Evolutionary conservation across 2,888 invertebrate species (phyloP).

Genomic region (Pseudococcus viburni): DNA sequence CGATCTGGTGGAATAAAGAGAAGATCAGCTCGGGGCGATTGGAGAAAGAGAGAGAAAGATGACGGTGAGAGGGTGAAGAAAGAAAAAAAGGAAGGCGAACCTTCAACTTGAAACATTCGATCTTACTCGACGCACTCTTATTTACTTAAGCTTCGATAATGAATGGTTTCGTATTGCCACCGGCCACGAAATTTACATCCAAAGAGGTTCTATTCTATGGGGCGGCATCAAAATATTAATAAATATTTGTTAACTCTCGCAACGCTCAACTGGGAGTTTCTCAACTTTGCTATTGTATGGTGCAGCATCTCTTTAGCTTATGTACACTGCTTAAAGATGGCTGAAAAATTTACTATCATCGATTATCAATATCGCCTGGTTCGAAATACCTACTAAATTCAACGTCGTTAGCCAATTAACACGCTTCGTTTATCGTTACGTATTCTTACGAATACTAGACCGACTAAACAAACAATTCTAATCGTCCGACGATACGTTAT

Average conservation of each 20-base stretch:
- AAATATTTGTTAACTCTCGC: constrained; percentile 60
- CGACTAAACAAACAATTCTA: not conserved
- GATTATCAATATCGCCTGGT: not conserved
- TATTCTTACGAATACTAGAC: not conserved
- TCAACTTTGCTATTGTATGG: constrained; percentile 4
- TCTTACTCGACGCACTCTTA: constrained; percentile 54
- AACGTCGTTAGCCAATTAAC: constrained; percentile 17
- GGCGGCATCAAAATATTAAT: constrained; percentile 63
- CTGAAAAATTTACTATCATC: constrained; percentile 3
- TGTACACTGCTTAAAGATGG: constrained; percentile 5
- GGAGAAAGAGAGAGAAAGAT: not conserved
- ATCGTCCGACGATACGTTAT: not conserved
- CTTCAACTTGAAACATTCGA: constrained; percentile 58
- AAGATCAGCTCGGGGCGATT: constrained; percentile 46
- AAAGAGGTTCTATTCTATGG: constrained; percentile 58
- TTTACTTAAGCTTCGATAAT: constrained; percentile 64
- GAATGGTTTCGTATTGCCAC: constrained; percentile 63
- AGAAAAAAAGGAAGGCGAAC: constrained; percentile 47
- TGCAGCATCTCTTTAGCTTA: not conserved
- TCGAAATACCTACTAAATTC: not conserved
- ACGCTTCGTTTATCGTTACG: constrained; percentile 7
- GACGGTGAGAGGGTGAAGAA: not conserved
- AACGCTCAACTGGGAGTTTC: constrained; percentile 13
- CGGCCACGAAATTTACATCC: constrained; percentile 64
- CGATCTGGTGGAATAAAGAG: constrained; percentile 36